Evolutionary conservation across 2,888 invertebrate genomes (phyloP).

Genomic region (Rhingia rostrata): DNA sequence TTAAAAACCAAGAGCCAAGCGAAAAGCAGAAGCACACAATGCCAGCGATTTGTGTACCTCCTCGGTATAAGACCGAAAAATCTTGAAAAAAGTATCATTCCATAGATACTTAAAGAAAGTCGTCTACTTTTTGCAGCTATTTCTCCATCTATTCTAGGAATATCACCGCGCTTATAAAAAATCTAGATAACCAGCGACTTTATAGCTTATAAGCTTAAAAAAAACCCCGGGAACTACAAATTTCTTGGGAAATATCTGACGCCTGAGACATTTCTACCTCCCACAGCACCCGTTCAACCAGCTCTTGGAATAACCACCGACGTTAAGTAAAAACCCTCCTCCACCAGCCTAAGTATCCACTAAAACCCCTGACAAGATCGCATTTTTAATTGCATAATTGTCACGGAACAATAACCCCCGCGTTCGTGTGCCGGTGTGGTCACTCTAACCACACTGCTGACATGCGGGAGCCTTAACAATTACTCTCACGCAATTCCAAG

Average conservation of each 20-base stretch:
- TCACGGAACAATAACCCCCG: constrained; percentile 32
- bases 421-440: constrained; percentile 17
- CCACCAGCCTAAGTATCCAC: constrained; percentile 24
- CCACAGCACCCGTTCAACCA: not conserved
- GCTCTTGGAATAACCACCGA: not conserved
- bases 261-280: too few relatives aligned
- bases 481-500: constrained; percentile 61
- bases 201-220: not conserved
- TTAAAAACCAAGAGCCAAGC: too few relatives aligned
- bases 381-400: constrained; percentile 53
- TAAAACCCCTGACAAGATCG: not conserved
- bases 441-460: constrained; percentile 29
- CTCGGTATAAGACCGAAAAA: too few relatives aligned
- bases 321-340: constrained; percentile 2
- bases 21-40: too few relatives aligned
- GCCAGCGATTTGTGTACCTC: too few relatives aligned
- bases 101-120: too few relatives aligned
- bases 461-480: constrained; percentile 60
- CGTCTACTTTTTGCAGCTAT: too few relatives aligned
- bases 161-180: too few relatives aligned
- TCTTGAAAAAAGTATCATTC: too few relatives aligned
- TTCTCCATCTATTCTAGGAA: too few relatives aligned
- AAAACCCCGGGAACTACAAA: too few relatives aligned
- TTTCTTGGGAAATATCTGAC: not conserved
- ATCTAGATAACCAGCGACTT: too few relatives aligned